phyloP scores from a whole-genome alignment of 2,797 vertebrate genomes.

The Ctenochaetus hawaiiensis region DNA sequence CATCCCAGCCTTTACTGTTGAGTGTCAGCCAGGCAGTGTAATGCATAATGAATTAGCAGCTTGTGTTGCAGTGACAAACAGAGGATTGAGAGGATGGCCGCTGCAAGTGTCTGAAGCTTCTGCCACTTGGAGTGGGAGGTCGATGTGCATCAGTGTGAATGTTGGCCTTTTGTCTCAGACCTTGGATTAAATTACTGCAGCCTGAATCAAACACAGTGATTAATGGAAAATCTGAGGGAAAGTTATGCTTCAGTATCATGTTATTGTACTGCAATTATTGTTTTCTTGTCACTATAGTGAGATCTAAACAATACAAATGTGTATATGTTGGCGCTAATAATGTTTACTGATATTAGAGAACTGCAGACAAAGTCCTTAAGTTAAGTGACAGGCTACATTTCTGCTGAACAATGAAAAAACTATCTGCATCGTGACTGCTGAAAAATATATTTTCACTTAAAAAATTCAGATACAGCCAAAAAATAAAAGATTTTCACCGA shows the following conservation, averaged over 20 bases:
- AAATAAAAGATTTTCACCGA: conserved; percentile 10
- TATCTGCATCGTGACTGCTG: not conserved
- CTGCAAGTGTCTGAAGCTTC: conserved; percentile 57
- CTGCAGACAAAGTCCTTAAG: conserved; percentile 6
- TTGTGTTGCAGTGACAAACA: conserved; percentile 68
- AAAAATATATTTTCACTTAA: conserved; percentile 14
- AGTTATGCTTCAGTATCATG: conserved; percentile 55
- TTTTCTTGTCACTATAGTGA: conserved; percentile 38
- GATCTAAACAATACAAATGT: conserved; percentile 31
- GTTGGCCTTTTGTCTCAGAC: conserved; percentile 51
- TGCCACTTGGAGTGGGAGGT: conserved; percentile 45
- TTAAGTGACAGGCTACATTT: conserved; percentile 16
- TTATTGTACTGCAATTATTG: conserved; percentile 57
- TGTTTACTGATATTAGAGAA: not conserved
- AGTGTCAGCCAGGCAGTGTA: conserved; percentile 60
- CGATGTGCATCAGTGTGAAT: conserved; percentile 26
- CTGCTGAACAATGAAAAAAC: not conserved
- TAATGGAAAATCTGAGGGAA: conserved; percentile 65
- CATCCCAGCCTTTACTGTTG: conserved; percentile 51
- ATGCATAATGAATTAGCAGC: conserved; percentile 76
- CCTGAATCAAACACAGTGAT: conserved; percentile 61
- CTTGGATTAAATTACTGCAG: conserved; percentile 51
- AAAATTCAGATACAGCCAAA: conserved; percentile 10
- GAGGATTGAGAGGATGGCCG: conserved; percentile 53
- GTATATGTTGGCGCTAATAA: conserved; percentile 22